Evolutionary conservation across 2,113 vertebrate species (phyloP), one percentile per base, ranked within the genome.

Genomic region (Parotia lawesii): DNA sequence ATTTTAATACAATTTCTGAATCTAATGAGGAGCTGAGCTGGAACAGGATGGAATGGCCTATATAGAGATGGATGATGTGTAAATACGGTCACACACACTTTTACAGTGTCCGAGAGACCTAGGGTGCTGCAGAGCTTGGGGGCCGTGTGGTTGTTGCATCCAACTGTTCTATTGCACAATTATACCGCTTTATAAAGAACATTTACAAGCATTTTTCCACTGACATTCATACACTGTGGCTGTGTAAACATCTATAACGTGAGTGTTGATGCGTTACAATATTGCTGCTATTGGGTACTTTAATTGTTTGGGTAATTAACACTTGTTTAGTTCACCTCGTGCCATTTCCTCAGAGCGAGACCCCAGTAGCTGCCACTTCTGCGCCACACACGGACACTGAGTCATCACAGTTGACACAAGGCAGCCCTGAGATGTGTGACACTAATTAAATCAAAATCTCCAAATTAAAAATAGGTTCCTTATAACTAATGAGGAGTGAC

Each of bases 401-500:
- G 70, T 86, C 94, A 89, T 95, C 97, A 23, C 74, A 94, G 40
- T 20, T 97, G 96, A 96, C 95, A 97, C 81, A 85, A 94, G 86
- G 74, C 95, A 92, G 80, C 38, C 92, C 86, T 87, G 90, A 97
- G 96, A 95, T 94, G 67, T 93, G 89, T 95, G 95, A 91, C 70
- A 82, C 93, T 98, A 98, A 98, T 98, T 97, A 97, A 97, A 89
- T 92, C 92, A 96, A 95, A 97, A 89, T 51, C 90, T 95, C 95
- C 60, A 93, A 94, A 96, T 97, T 95, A 94, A 93, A 97, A 97
- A 95, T 83, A 88, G 58, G 51, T 90, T 96, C 91, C 84, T 96
- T 95, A 65, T 85, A 96, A 93, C 75, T 97, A 97, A 97, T 96
- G 95, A 96, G 96, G 87, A 97, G 96, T 97, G 96, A 90, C 94